Evolutionary conservation across 2,888 invertebrate genomes (phyloP).

Genomic region (Rhyacophila evoluta): DNA sequence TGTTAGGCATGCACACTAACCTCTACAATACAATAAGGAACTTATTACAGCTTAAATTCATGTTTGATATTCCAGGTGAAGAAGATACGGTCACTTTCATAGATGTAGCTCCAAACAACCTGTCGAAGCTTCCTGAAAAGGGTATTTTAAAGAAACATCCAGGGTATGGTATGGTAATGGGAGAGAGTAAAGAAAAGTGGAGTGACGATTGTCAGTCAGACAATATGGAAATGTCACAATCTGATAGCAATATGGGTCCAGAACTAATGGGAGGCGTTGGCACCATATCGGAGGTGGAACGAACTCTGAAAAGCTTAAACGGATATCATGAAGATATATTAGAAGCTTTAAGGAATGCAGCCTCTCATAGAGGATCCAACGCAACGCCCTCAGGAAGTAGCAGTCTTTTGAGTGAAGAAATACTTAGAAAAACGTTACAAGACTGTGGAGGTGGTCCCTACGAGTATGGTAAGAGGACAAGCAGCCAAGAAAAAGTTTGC

Average conservation of each 20-base stretch:
- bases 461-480: slow-evolving; percentile 75
- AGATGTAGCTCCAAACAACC: slow-evolving; percentile 81
- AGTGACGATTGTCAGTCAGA: slow-evolving; percentile 79
- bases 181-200: slow-evolving; percentile 82
- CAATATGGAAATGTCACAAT: slow-evolving; percentile 77
- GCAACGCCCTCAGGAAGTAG: slow-evolving; percentile 75
- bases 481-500: slow-evolving; percentile 81
- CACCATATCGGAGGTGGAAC: slow-evolving; percentile 82
- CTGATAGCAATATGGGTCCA: slow-evolving; percentile 77
- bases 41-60: too few relatives aligned
- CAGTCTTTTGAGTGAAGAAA: slow-evolving; percentile 76
- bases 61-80: slow-evolving; percentile 68
- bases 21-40: too few relatives aligned
- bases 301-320: slow-evolving; percentile 85
- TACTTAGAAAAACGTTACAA: slow-evolving; percentile 76
- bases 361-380: slow-evolving; percentile 75
- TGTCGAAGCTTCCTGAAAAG: slow-evolving; percentile 86
- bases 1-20: too few relatives aligned
- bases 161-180: slow-evolving; percentile 77
- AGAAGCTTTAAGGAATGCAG: slow-evolving; percentile 89
- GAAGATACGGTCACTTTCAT: slow-evolving; percentile 86
- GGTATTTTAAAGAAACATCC: slow-evolving; percentile 91
- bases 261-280: slow-evolving; percentile 68
- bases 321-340: slow-evolving; percentile 94
- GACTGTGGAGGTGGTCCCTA: slow-evolving; percentile 72